Percentiles rank a stretch among this genome's conserved stretches.
phyloP scores from a whole-genome alignment of 2,888 invertebrate species.

The Andrena minutula region DNA sequence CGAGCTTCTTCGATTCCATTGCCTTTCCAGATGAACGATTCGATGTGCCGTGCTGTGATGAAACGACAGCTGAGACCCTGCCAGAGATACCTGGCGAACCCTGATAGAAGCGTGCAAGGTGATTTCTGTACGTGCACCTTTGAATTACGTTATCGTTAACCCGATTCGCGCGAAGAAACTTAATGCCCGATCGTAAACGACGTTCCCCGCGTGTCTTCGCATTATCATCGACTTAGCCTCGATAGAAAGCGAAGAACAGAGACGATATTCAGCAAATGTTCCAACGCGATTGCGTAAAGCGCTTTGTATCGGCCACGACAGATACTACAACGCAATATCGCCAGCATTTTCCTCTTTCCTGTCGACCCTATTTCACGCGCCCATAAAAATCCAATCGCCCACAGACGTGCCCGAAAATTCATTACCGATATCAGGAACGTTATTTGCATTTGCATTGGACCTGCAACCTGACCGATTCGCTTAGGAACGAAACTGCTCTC shows the following conservation, averaged over 20 bases:
- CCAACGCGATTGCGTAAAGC: neutral
- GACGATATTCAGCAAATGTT: neutral
- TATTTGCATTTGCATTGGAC: conserved; percentile 4
- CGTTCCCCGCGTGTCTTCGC: neutral
- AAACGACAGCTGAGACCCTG: no score
- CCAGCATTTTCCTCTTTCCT: conserved; percentile 1
- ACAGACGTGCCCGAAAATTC: conserved; percentile 9
- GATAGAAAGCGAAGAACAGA: neutral
- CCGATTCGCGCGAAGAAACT: conserved; percentile 6
- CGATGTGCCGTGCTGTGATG: no score
- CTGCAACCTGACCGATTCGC: no score
- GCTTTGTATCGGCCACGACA: neutral
- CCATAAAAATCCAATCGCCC: neutral
- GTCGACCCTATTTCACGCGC: neutral
- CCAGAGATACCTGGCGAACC: no score
- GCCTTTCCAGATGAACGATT: no score
- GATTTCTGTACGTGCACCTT: neutral
- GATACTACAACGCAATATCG: conserved; percentile 12
- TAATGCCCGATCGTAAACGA: neutral
- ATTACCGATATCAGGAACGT: conserved; percentile 18
- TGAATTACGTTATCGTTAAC: conserved; percentile 10
- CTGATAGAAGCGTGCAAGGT: neutral
- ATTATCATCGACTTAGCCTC: conserved; percentile 1
- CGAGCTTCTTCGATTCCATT: no score
- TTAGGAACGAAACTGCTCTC: no score